Conservation (phyloP, 1,140 invertebrate genomes). For the Rhyacophila brunnea region DNA sequence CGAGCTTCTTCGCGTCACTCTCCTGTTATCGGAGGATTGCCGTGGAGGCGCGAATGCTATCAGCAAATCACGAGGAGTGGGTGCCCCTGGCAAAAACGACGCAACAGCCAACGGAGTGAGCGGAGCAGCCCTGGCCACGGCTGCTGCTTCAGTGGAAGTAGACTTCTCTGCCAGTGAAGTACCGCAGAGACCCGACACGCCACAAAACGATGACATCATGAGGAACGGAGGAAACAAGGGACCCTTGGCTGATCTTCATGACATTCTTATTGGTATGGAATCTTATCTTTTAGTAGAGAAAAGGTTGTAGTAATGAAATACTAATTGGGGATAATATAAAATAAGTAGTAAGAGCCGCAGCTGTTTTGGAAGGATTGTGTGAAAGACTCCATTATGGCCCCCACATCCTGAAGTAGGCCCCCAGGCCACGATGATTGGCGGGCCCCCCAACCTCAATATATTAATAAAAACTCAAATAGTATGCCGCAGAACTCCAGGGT, state of each 20-base stretch:
- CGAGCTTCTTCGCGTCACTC: conserved; percentile 59
- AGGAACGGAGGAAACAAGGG: conserved; percentile 64
- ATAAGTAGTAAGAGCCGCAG: no score
- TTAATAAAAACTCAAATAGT: no score
- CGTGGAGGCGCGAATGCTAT: conserved; percentile 40
- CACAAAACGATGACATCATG: conserved; percentile 78
- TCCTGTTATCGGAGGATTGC: conserved; percentile 69
- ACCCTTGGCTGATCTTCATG: conserved; percentile 66
- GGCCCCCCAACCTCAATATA: no score
- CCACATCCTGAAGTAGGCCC: no score
- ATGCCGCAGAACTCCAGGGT: no score
- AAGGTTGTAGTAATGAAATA: no score
- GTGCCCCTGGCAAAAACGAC: conserved; percentile 56
- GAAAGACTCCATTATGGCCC: no score
- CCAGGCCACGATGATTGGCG: no score
- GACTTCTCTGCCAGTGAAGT: conserved; percentile 79
- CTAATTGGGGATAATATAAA: no score
- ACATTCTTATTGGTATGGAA: conserved; percentile 70
- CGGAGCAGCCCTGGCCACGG: conserved; percentile 63
- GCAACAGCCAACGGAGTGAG: conserved; percentile 37
- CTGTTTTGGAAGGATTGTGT: no score
- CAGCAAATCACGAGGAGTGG: conserved; percentile 50
- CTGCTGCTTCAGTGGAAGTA: conserved; percentile 83
- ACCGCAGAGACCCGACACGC: conserved; percentile 75
- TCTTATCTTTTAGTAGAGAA: no score